A percentile compares a stretch with the other conserved stretches of the same genome.
Conservation (phyloP, 2,888 invertebrate genomes). For the Rhingia rostrata region DNA sequence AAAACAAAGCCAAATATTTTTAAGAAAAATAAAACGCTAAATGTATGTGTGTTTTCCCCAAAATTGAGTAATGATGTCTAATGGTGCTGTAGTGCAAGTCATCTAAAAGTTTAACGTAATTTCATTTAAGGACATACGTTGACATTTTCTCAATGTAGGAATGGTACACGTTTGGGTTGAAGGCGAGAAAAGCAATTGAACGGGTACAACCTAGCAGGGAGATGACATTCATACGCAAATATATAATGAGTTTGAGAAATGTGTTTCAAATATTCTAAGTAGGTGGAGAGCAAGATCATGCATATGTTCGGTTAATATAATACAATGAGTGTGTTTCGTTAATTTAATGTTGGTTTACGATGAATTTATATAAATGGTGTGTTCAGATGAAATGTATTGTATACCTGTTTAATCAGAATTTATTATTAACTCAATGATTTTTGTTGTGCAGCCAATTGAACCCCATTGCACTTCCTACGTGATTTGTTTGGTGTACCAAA, state of each 20-base stretch:
- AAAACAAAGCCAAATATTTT: conserved; percentile 26
- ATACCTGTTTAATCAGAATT: too few species aligned
- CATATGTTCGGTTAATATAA: not conserved
- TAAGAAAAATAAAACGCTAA: not conserved
- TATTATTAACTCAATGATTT: too few species aligned
- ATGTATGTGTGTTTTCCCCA: conserved; percentile 18
- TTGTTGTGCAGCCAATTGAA: too few species aligned
- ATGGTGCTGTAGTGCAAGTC: conserved; percentile 4
- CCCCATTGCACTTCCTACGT: too few species aligned
- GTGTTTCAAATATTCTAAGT: not conserved
- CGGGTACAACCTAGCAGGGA: conserved; percentile 18
- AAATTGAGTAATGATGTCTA: conserved; percentile 38
- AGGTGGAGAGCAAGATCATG: not conserved
- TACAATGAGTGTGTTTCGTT: not conserved
- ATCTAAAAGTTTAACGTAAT: conserved; percentile 37
- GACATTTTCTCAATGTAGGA: conserved; percentile 46
- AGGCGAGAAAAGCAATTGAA: conserved; percentile 14
- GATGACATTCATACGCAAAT: not conserved
- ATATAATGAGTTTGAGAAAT: not conserved
- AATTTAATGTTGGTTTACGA: not conserved
- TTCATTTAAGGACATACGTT: conserved; percentile 62
- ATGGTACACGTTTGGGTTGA: conserved; percentile 37
- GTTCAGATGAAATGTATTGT: too few species aligned
- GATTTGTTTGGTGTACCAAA: too few species aligned
- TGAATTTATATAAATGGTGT: not conserved